Conservation (phyloP, 2,888 invertebrate genomes). For the Euplexia lucipara region DNA sequence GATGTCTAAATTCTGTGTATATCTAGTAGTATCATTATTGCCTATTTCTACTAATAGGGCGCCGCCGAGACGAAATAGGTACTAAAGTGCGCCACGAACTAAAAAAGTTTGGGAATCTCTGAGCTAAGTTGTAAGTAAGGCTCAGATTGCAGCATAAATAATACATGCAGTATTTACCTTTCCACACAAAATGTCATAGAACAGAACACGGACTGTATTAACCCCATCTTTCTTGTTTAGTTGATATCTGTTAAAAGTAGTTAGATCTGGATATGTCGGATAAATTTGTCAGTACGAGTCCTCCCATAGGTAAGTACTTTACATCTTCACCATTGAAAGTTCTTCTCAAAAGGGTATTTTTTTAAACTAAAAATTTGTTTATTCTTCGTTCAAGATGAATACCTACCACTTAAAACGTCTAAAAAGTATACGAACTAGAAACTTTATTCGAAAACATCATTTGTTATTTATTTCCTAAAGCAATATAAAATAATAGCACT, state of each 20-base stretch:
- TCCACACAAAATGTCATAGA: conserved; percentile 84
- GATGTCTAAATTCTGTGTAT: too few relatives aligned
- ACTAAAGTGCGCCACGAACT: too few relatives aligned
- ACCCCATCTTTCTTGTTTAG: conserved; percentile 74
- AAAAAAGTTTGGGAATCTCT: too few relatives aligned
- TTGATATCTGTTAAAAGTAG: conserved; percentile 40
- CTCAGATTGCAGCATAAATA: background rate
- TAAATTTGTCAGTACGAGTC: background rate
- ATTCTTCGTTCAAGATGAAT: too few relatives aligned
- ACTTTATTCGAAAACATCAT: conserved; percentile 41
- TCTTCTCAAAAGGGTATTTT: background rate
- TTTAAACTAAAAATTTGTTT: too few relatives aligned
- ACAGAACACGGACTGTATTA: conserved; percentile 83
- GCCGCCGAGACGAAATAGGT: too few relatives aligned
- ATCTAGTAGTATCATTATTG: too few relatives aligned
- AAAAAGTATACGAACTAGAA: conserved; percentile 31
- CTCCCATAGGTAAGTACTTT: background rate
- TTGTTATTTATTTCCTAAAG: conserved; percentile 19
- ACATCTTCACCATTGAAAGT: background rate
- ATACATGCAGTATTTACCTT: conserved; percentile 72
- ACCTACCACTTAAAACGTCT: conserved; percentile 38
- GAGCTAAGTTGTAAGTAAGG: too few relatives aligned
- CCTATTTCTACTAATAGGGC: too few relatives aligned
- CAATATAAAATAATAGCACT: conserved; percentile 30
- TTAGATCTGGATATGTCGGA: background rate